Conservation (phyloP, 92 coral and sea anemone genomes). For the Porites rus region DNA sequence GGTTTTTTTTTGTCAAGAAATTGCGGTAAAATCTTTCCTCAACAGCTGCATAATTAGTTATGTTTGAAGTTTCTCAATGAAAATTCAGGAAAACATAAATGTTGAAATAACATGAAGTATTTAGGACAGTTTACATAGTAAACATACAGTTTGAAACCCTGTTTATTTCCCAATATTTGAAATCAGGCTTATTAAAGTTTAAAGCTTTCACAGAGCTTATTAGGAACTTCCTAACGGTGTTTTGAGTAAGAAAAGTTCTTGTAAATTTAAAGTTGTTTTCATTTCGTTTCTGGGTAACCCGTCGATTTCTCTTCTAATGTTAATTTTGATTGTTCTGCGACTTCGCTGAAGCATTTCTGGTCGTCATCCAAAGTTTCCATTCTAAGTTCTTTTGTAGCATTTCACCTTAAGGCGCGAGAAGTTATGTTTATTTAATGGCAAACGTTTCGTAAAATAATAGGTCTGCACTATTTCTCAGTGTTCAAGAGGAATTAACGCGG, state of each 20-base stretch:
- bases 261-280: constrained; percentile 35
- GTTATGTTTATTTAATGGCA: constrained; percentile 30
- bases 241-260: constrained; percentile 3
- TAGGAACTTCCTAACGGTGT: constrained; percentile 16
- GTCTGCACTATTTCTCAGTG: constrained; percentile 6
- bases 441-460: constrained; percentile 8
- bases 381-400: background rate
- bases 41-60: background rate
- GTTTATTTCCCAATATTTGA: background rate
- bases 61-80: constrained; percentile 7
- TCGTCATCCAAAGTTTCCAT: constrained; percentile 1
- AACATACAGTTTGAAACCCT: background rate
- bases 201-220: background rate
- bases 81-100: background rate
- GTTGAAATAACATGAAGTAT: too few species aligned
- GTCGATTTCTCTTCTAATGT: constrained; percentile 13
- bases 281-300: constrained; percentile 15
- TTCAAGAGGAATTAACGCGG: background rate
- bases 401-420: constrained; percentile 19
- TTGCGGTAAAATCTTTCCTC: constrained; percentile 2
- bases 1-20: constrained; percentile 6
- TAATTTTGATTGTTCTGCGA: constrained; percentile 12
- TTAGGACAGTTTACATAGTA: background rate
- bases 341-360: background rate
- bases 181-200: constrained; percentile 38